A percentile compares a stretch with the other conserved stretches of the same genome.
Conservation (phyloP, 2,888 invertebrate species). For the Drosophila pseudotakahashii region DNA sequence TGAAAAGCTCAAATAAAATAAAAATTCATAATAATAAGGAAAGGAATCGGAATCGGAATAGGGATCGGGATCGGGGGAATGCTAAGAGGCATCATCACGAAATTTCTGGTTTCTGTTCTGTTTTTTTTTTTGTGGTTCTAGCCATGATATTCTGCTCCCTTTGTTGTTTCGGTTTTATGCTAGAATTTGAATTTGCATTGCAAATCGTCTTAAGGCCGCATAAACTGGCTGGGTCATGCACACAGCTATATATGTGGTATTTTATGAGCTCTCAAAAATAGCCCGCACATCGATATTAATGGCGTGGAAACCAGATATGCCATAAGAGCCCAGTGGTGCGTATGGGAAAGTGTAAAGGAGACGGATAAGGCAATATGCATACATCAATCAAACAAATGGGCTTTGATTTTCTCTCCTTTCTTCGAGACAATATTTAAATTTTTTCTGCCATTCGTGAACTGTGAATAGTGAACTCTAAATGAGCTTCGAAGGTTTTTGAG, state of each 20-base stretch:
- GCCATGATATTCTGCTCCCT: constrained; percentile 12
- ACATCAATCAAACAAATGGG: constrained; percentile 49
- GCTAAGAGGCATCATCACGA: constrained; percentile 35
- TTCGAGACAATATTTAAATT: constrained; percentile 33
- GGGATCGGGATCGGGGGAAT: constrained; percentile 6
- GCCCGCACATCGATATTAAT: constrained; percentile 41
- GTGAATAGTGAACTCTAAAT: constrained; percentile 27
- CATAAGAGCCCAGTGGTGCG: constrained; percentile 24
- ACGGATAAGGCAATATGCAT: constrained; percentile 49
- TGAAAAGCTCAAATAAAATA: constrained; percentile 65
- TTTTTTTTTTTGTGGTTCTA: constrained; percentile 21
- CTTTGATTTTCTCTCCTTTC: constrained; percentile 27
- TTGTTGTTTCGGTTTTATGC: constrained; percentile 30
- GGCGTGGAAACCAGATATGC: constrained; percentile 51
- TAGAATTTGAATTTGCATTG: constrained; percentile 60
- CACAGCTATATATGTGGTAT: constrained; percentile 47
- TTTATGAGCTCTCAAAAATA: constrained; percentile 68
- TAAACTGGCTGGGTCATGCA: constrained; percentile 32
- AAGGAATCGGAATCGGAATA: constrained; percentile 15
- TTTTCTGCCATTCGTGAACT: constrained; percentile 1
- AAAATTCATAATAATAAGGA: constrained; percentile 59
- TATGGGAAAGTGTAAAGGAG: constrained; percentile 53
- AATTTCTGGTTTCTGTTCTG: neutral
- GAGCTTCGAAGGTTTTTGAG: constrained; percentile 5
- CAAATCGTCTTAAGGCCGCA: constrained; percentile 44